Evolutionary conservation across 2,113 vertebrate genomes (phyloP).

Genomic region (Trinectes maculatus): DNA sequence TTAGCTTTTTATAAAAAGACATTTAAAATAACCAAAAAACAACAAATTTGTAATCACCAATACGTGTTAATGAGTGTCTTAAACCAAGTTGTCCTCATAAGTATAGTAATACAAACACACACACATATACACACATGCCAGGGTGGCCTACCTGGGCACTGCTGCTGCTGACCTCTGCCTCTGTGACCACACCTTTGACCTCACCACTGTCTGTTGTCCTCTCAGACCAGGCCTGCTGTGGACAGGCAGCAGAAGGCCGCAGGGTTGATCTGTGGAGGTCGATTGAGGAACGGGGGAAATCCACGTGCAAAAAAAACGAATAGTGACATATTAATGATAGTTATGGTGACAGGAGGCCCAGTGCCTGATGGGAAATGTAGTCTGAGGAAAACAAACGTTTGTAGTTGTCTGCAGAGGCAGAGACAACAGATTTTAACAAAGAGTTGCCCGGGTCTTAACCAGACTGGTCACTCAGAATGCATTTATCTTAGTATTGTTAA

Average conservation of each 20-base stretch:
- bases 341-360: conserved; percentile 48
- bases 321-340: conserved; percentile 9
- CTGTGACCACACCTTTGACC: conserved; percentile 77
- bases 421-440: conserved; percentile 27
- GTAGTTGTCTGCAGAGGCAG: conserved; percentile 42
- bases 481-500: conserved; percentile 79
- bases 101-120: conserved; percentile 51
- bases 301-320: conserved; percentile 71
- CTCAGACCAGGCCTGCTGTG: conserved; percentile 51
- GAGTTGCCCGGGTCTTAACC: conserved; percentile 50
- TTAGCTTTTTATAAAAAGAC: too few relatives aligned
- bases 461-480: conserved; percentile 70
- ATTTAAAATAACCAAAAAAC: too few relatives aligned
- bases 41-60: background rate
- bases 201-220: conserved; percentile 72
- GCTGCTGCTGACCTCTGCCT: conserved; percentile 74
- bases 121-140: conserved; percentile 27
- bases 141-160: conserved; percentile 63
- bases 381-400: conserved; percentile 49
- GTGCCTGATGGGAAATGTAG: conserved; percentile 62
- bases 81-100: background rate
- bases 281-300: conserved; percentile 61
- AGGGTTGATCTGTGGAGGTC: conserved; percentile 59
- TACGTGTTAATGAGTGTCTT: background rate
- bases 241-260: conserved; percentile 68